Evolutionary conservation across 2,888 invertebrate genomes (phyloP), one percentile per base, ranked within the genome.

Genomic region (Microplitis deprimator): DNA sequence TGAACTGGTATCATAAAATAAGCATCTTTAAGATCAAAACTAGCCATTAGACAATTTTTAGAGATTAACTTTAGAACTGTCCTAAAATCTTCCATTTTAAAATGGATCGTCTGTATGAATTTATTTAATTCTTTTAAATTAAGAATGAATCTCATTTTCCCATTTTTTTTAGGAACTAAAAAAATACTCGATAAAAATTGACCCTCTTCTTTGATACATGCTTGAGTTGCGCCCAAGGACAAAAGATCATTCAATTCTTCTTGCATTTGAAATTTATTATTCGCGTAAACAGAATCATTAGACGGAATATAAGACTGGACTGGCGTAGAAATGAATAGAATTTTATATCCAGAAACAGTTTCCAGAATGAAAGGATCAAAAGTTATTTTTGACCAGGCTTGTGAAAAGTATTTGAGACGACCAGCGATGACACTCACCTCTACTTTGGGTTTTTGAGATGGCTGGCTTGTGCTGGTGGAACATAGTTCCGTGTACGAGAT

Each of bases 11-110:
- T 72, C 10, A 78, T 17, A 40, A 79, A 80, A 60, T 80, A 78
- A 0, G 79, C 79, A 73, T 79, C 75, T 17, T 74, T 20, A n/a
- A 79, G 20, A 61, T 79, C 77, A 8, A 81, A 17, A 17, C 60
- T 72, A 13, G 76, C 64, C 78, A 79, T 75, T 62, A 41, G 80
- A 50, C 62, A 73, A 40, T 72, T 74, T 72, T 73, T 16, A 10
- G 76, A 72, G 3, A 81, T 68, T 6, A 81, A 75, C 60, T 77
- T 79, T 5, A 73, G 59, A 1, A 77, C 81, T 4, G 81, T 81
- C 75, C 77, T 78, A 39, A 79, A 60, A 62, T 83, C 79, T 61
- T 83, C 82, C 67, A 82, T 68, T 70, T 84, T 80, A 62, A 84
- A 84, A 78, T 83, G 79, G 70, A 10, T 8, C 10, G 59, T 59